These are phyloP conservation scores for Ascidia mentula DNA, from an alignment of 23 tunicate genomes.

Conservation along the genomic window DNA sequence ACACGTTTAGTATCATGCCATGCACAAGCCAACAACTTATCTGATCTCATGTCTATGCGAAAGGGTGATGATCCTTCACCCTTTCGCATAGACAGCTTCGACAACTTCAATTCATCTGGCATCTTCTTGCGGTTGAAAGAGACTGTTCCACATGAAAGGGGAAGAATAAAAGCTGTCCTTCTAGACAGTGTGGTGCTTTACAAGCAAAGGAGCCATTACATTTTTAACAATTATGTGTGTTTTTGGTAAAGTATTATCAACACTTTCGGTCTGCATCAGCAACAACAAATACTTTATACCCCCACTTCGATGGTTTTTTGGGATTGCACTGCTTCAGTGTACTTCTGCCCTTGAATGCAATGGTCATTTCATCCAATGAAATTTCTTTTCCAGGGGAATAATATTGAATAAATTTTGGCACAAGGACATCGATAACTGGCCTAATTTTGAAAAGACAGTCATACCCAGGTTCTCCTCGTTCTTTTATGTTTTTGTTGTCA, in stretches of 20 bases:
- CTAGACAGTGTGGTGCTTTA: conserved; percentile 1
- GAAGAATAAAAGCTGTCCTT: conserved; percentile 15
- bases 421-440: too few relatives aligned
- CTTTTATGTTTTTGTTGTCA: too few relatives aligned
- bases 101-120: conserved; percentile 2
- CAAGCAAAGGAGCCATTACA: conserved; percentile 7
- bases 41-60: conserved; percentile 5
- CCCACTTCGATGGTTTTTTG: conserved; percentile 11
- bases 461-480: too few relatives aligned
- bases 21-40: conserved; percentile 1
- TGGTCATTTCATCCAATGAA: conserved; percentile 19
- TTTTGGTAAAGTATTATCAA: not conserved
- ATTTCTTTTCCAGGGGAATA: too few relatives aligned
- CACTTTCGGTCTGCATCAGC: not conserved
- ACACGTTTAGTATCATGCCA: conserved; percentile 35
- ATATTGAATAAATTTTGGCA: too few relatives aligned
- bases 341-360: not conserved
- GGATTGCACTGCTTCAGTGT: conserved; percentile 1
- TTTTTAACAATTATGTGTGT: conserved; percentile 4
- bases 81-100: not conserved
- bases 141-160: conserved; percentile 26
- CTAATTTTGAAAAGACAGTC: too few relatives aligned
- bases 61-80: too few relatives aligned
- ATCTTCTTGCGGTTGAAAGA: conserved; percentile 27
- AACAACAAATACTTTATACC: conserved; percentile 14